These are phyloP conservation scores for Pimephales promelas DNA, from an alignment of 2,113 vertebrate species.

Conservation along the genomic window DNA sequence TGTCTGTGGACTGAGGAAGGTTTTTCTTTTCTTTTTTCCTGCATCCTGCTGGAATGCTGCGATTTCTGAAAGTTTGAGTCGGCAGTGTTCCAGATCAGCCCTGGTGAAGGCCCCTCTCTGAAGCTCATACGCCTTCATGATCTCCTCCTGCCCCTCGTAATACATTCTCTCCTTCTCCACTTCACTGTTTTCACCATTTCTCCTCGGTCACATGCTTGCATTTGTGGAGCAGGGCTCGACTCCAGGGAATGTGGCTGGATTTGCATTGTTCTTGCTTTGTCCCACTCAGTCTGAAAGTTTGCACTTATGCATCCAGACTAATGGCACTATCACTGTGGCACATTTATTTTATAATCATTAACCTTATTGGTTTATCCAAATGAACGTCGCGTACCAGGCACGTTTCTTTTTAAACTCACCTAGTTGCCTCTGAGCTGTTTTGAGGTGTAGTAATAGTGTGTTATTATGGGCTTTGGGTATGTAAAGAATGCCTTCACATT, in stretches of 20 bases:
- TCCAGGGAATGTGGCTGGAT: constrained; percentile 39
- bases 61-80: constrained; percentile 56
- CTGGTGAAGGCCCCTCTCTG: constrained; percentile 40
- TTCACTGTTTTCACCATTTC: constrained; percentile 13
- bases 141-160: not conserved
- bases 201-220: constrained; percentile 30
- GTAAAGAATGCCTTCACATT: not conserved
- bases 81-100: constrained; percentile 52
- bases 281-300: not conserved
- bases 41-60: constrained; percentile 39
- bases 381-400: not conserved
- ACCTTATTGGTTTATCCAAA: not conserved
- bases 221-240: constrained; percentile 40
- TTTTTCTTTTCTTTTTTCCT: not conserved
- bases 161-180: not conserved
- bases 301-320: not conserved
- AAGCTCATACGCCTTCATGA: constrained; percentile 14
- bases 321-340: constrained; percentile 1
- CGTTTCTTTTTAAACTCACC: not conserved
- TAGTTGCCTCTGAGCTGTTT: not conserved
- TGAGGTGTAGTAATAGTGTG: not conserved
- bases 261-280: not conserved
- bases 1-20: constrained; percentile 23
- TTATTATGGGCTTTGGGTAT: not conserved
- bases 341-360: not conserved